Base-by-base conservation (phyloP, 2,113 vertebrate species). In the Phylloscopus trochilus region DNA sequence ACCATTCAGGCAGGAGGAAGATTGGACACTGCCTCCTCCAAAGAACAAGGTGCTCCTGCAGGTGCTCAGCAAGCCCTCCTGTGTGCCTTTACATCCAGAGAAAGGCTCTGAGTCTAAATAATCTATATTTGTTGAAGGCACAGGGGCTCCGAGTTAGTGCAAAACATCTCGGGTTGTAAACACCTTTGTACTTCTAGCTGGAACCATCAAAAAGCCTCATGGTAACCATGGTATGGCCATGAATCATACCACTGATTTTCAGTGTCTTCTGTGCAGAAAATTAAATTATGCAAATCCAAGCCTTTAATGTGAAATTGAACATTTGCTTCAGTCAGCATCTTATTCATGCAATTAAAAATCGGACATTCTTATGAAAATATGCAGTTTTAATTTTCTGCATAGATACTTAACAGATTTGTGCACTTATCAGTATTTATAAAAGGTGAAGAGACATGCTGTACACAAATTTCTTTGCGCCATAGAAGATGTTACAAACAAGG, bases 241-340 rank as follows among this genome's bases (percentile, higher is more conserved):
- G 98, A 99, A 99, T 98, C 98, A 98, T 97, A 97, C 97, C 98
- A 98, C 98, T 98, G 98, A 98, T 99, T 98, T 97, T 97, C 98
- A 98, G 98, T 98, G 98, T 97, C 97, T 97, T 98, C 98, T 97
- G 94, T 98, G 98, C 96, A 98, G 97, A 98, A 98, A 99, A 99
- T 98, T 98, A 98, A 99, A 98, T 99, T 99, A 99, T 98, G 98
- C 97, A 98, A 97, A 97, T 96, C 94, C 81, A 92, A 92, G 95
- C 83, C 95, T 97, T 97, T 95, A 96, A 96, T 87, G 85, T 83
- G 96, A 97, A 97, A 93, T 96, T 81, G 93, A 97, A 94, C 70
- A 97, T 94, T 97, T 98, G 97, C 97, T 97, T 97, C 97, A 91
- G 96, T 97, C 98, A 98, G 97, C 97, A 98, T 95, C 97, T 97